Evolutionary conservation across 2,888 invertebrate species (phyloP), one percentile per base, ranked within the genome.

Genomic region (Drosophila formosana): DNA sequence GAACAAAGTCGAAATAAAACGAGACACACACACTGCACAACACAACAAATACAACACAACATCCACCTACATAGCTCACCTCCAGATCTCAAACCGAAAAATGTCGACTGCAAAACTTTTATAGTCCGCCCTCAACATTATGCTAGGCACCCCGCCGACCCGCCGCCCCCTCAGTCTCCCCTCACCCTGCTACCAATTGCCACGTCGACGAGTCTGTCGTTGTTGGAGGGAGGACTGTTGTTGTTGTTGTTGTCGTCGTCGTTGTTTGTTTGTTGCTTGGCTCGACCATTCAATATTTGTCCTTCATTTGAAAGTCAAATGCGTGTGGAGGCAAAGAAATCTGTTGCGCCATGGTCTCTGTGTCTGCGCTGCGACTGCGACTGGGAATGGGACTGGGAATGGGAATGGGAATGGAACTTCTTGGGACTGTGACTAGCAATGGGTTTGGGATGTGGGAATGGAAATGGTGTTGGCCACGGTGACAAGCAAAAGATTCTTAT

Each of bases 271-370:
- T 78, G 78, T 77, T 66, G 65, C 74, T 70, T 72, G 50, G 71
- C 66, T 78, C 78, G 70, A 61, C 78, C 82, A 69, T 79, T 75
- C 77, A 88, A 88, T 85, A 88, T 88, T 84, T 89, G 89, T 86
- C 89, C 88, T 88, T 88, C 88, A 88, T 80, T 86, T 89, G 86
- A 89, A 88, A 88, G 88, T 89, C 88, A 88, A 88, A 88, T 88
- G 75, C 75, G 84, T 88, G 75, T 80, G 84, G 87, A 78, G 75
- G 85, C 78, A 66, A 71, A 80, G 82, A 83, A 83, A 83, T 84
- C 87, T 83, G 83, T 86, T 86, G 87, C 83, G 82, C 82, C 69
- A 80, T 49, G 60, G 63, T 62, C 64, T 71, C 53, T 50, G 51
- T 61, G 45, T 58, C 61, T 66, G 63, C n/a, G 63, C 37, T 39